Evolutionary conservation across 2,888 invertebrate species (phyloP).

Genomic region (Lasioglossum vierecki): DNA sequence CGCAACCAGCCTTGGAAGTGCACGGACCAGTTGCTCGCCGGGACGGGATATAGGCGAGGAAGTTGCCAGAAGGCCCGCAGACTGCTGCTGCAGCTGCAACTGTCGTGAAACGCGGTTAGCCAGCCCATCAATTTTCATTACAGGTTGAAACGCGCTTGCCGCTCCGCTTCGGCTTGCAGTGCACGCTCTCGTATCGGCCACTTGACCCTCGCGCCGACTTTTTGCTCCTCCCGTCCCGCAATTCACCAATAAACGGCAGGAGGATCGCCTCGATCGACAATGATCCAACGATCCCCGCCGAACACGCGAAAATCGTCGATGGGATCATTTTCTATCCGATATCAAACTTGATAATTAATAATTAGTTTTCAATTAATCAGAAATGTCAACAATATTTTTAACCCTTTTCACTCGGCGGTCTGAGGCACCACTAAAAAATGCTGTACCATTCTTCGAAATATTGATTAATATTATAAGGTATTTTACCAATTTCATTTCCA

Average conservation of each 20-base stretch:
- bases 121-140: constrained; percentile 74
- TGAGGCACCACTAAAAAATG: no score
- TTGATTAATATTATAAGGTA: no score
- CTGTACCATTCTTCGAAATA: no score
- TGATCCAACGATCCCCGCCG: neutral
- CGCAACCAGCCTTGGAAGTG: constrained; percentile 34
- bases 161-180: constrained; percentile 14
- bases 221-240: neutral
- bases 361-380: no score
- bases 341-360: no score
- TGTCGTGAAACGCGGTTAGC: constrained; percentile 69
- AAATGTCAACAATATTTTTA: no score
- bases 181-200: constrained; percentile 19
- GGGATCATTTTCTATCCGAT: no score
- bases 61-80: constrained; percentile 51
- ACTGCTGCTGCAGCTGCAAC: constrained; percentile 63
- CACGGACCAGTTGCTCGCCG: constrained; percentile 52
- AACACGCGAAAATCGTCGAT: neutral
- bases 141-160: constrained; percentile 60
- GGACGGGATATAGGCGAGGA: constrained; percentile 38
- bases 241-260: constrained; percentile 5
- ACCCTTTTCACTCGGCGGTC: no score
- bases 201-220: constrained; percentile 4
- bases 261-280: neutral
- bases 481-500: no score